Percentiles rank a stretch among this genome's conserved stretches.
Conservation (phyloP, 2,888 invertebrate genomes). For the Psylliodes chrysocephalus region DNA sequence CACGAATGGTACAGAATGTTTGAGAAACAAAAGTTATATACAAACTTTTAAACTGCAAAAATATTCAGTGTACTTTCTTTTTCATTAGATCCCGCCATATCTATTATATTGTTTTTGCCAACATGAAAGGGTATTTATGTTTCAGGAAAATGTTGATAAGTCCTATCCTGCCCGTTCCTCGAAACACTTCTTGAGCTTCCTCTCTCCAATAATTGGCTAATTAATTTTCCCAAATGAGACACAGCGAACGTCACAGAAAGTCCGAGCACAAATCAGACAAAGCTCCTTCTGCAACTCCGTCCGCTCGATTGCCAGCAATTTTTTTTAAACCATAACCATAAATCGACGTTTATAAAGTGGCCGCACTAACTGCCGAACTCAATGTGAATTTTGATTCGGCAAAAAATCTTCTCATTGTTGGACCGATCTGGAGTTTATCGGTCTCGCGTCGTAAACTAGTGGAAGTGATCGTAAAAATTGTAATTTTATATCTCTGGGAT, state of each 20-base stretch:
- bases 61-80: no score
- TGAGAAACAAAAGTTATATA: no score
- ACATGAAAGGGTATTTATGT: no score
- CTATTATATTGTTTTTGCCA: no score
- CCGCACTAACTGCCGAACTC: slow-evolving; percentile 50
- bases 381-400: slow-evolving; percentile 55
- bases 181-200: slow-evolving; percentile 50
- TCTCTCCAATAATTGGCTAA: slow-evolving; percentile 62
- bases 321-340: slow-evolving; percentile 56
- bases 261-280: slow-evolving; percentile 51
- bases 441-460: slow-evolving; percentile 45
- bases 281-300: slow-evolving; percentile 45
- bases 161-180: slow-evolving; percentile 28
- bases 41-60: no score
- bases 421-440: slow-evolving; percentile 41
- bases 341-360: slow-evolving; percentile 53
- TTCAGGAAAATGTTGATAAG: no score
- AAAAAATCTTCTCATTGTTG: slow-evolving; percentile 52
- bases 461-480: slow-evolving; percentile 43
- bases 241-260: slow-evolving; percentile 53
- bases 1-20: no score
- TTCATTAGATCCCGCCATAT: no score
- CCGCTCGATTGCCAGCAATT: slow-evolving; percentile 16
- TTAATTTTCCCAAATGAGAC: slow-evolving; percentile 62
- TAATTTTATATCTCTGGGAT: slow-evolving; percentile 37